These are phyloP conservation scores for Neelides sp. DNA, from an alignment of 1,140 invertebrate genomes.

Conservation along the genomic window DNA sequence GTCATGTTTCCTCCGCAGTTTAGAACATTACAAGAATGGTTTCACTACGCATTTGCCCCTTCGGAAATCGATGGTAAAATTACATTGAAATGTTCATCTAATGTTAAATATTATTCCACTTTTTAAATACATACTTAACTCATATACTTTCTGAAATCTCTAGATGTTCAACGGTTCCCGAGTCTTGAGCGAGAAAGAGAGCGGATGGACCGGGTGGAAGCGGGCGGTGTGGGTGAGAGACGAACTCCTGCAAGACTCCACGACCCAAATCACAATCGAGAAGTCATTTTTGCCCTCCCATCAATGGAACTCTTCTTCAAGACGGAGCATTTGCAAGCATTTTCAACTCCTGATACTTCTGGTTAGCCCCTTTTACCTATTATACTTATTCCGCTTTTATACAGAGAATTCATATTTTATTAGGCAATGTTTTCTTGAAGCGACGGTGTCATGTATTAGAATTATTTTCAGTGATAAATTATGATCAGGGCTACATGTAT, in stretches of 20 bases:
- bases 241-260: conserved; percentile 46
- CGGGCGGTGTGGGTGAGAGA: conserved; percentile 34
- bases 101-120: neutral
- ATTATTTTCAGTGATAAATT: too few relatives aligned
- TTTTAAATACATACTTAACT: conserved; percentile 2
- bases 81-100: neutral
- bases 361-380: conserved; percentile 44
- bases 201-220: conserved; percentile 38
- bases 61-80: conserved; percentile 78
- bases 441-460: too few relatives aligned
- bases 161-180: conserved; percentile 80
- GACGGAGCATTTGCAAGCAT: conserved; percentile 75
- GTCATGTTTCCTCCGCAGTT: conserved; percentile 90
- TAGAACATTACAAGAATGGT: conserved; percentile 87
- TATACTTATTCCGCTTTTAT: conserved; percentile 14
- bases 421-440: too few relatives aligned
- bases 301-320: conserved; percentile 82
- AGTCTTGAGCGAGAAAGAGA: conserved; percentile 57
- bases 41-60: conserved; percentile 86
- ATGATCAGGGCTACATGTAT: too few relatives aligned
- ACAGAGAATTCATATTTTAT: conserved; percentile 7
- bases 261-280: conserved; percentile 75
- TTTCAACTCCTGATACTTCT: conserved; percentile 52
- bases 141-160: conserved; percentile 22
- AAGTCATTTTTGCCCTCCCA: conserved; percentile 90